Evolutionary conservation across 2,797 vertebrate genomes (phyloP), one percentile per base, ranked within the genome.

Genomic region (Clarias platycephalus): DNA sequence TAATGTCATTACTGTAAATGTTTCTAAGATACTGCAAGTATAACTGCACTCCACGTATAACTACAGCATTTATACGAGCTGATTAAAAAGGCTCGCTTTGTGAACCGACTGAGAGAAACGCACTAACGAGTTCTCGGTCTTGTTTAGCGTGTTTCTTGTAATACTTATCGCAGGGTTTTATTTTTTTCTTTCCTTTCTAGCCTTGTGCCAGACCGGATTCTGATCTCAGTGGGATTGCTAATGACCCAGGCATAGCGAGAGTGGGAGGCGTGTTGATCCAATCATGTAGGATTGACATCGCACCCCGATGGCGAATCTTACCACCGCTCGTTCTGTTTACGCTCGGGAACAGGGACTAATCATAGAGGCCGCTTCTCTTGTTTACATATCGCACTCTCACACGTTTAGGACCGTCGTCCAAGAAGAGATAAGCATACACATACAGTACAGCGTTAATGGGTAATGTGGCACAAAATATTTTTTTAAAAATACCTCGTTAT

Each of bases 221-320:
- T 77, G 62, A 79, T 84, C 68, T 66, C 26, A 7, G 44, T 31
- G 63, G 62, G 86, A 84, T 86, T 72, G 81, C 49, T 76, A 75
- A 62, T 87, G 86, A 83, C 84, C 85, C 28, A 34, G 81, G 84
- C 79, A 81, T 88, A 81, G 67, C 74, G 71, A 85, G 82, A 68
- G 84, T 20, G 83, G 64, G 60, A 75, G 72, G 84, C 62, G 53
- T 86, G 88, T 89, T 86, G 84, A 87, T 87, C 88, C 85, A 87
- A 81, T 89, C 86, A 87, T 44, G 80, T 63, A 40, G 71, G 76
- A 78, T 78, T 78, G 72, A 70, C 80, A 58, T 85, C 34, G 60
- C 70, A 55, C 55, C n/a, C 84, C 22, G 13, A 53, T 2, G 37
- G 77, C 37, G 16, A 64, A 49, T 49, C n/a, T 44, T 63, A 64